A percentile compares a stretch with the other conserved stretches of the same genome.
These are phyloP conservation scores for Agonopterix alstromeriana DNA, from an alignment of 2,888 invertebrate genomes.

Conservation along the genomic window DNA sequence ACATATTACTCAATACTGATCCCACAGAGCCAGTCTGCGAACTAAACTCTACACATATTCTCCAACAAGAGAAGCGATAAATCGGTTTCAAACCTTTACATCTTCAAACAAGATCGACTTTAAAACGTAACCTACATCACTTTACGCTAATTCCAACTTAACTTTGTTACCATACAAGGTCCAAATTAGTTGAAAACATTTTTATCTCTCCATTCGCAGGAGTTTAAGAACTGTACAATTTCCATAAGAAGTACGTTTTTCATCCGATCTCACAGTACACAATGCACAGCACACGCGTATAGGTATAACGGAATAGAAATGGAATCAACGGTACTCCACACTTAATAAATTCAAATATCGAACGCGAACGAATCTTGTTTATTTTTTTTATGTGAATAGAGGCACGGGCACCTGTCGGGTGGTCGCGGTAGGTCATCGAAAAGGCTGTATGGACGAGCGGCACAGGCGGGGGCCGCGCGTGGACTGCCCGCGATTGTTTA, in stretches of 20 bases:
- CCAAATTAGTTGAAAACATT: too few species aligned
- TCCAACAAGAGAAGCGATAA: too few species aligned
- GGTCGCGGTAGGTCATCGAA: slow-evolving; percentile 23
- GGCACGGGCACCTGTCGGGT: slow-evolving; percentile 40
- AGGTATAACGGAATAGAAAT: slow-evolving; percentile 36
- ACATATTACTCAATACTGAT: too few species aligned
- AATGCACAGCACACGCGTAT: slow-evolving; percentile 48
- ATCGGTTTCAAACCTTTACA: too few species aligned
- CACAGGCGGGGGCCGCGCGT: slow-evolving; percentile 56
- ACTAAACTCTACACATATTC: too few species aligned
- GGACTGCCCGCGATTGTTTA: slow-evolving; percentile 69
- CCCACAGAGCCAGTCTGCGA: too few species aligned
- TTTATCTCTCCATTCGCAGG: neutral
- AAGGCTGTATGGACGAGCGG: slow-evolving; percentile 26
- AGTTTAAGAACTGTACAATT: slow-evolving; percentile 18
- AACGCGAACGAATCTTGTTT: slow-evolving; percentile 50
- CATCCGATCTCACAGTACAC: slow-evolving; percentile 44
- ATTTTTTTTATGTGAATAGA: slow-evolving; percentile 22
- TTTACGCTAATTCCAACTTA: too few species aligned
- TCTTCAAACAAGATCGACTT: too few species aligned
- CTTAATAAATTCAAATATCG: slow-evolving; percentile 28
- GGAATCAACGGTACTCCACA: slow-evolving; percentile 33
- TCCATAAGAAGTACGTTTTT: slow-evolving; percentile 27
- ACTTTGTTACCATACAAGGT: slow-evolving; percentile 1
- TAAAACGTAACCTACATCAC: too few species aligned